Percentiles rank a stretch among this genome's conserved stretches.
These are phyloP conservation scores for Melanchra persicariae DNA, from an alignment of 2,888 invertebrate species.

Conservation along the genomic window DNA sequence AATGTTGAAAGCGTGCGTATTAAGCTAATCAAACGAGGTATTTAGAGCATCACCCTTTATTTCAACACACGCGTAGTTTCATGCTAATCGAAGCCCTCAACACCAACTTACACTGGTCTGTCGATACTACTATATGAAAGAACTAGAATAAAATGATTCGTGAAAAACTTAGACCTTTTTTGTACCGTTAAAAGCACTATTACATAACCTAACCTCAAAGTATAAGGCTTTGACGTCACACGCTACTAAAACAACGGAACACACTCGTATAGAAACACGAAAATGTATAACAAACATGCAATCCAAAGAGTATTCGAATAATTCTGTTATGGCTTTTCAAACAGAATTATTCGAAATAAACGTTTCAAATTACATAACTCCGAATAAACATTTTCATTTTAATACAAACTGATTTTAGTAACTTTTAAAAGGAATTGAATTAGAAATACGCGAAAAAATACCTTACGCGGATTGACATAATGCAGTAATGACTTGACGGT, in stretches of 20 bases:
- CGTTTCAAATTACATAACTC: constrained; percentile 47
- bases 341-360: constrained; percentile 31
- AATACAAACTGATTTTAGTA: constrained; percentile 25
- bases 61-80: constrained; percentile 28
- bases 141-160: constrained; percentile 55
- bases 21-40: constrained; percentile 31
- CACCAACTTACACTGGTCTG: constrained; percentile 43
- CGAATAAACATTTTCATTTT: constrained; percentile 9
- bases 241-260: constrained; percentile 58
- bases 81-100: constrained; percentile 27
- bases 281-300: constrained; percentile 63
- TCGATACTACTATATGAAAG: not conserved
- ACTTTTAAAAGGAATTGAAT: constrained; percentile 42
- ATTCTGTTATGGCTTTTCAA: constrained; percentile 39
- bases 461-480: constrained; percentile 79
- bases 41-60: constrained; percentile 14
- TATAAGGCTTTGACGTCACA: constrained; percentile 76
- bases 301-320: constrained; percentile 45
- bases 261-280: constrained; percentile 56
- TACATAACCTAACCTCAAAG: constrained; percentile 87
- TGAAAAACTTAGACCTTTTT: constrained; percentile 64
- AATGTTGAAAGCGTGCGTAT: constrained; percentile 15
- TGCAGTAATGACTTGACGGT: constrained; percentile 79
- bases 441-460: constrained; percentile 47
- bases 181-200: constrained; percentile 73